Base-by-base conservation (phyloP, 2,113 vertebrate species). In the Cheilinus undulatus region DNA sequence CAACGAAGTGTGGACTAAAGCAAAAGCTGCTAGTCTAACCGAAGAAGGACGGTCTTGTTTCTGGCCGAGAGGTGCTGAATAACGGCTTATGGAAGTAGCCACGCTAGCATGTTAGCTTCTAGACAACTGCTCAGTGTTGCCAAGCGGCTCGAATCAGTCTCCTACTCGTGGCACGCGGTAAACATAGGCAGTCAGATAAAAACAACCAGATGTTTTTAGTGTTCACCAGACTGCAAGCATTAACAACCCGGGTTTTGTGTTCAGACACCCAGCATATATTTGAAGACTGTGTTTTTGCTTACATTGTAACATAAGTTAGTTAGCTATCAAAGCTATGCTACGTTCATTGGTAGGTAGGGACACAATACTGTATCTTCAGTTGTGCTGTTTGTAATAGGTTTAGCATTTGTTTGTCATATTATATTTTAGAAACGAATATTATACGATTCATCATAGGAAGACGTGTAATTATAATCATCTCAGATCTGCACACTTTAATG, bases 101-200 rank as follows among this genome's bases (percentile, higher is more conserved):
- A 70, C 57, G 72, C 54, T 69, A 83, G 85, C 89, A 78, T 78
- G 64, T 62, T 88, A 86, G 86, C 85, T 62, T 38, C 3, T 3
- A 49, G 82, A 83, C 86, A 84, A 78, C 60, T 87, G 84, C 86
- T 74, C 64, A 32, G 45, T 71, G 69, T 84, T 83, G 30, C 70
- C 58, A 59, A 60, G 73, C 64, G 46, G 69, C 58, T 83, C n/a
- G 62, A 28, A 24, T 58, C 17, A 49, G 22, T 42, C 42, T 4
- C 56, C 24, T 5, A 24, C 38, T 80, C 59, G 61, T 71, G 43
- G 53, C 88, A 89, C 80, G 86, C 86, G 85, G 82, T 76, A 85
- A 84, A 89, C 69, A 81, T 30, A 56, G 66, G 3, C 54, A 76
- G 57, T 0, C 24, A 54, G 23, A 26, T 30, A 22, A 56, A 76